phyloP scores from a whole-genome alignment of 1,140 invertebrate genomes.

The Neotoxoptera formosana region DNA sequence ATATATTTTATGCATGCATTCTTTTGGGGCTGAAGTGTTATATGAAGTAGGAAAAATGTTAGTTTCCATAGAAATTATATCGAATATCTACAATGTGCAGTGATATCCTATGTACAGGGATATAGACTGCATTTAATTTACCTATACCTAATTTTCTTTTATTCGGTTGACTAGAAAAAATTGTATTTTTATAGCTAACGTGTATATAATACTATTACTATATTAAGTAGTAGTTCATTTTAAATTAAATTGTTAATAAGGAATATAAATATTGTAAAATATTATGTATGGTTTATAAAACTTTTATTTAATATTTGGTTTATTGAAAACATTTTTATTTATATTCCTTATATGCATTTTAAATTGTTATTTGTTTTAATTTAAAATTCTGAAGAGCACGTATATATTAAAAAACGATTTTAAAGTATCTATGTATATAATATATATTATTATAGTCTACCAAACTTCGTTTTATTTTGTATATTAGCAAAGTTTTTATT shows the following conservation, averaged over 20 bases:
- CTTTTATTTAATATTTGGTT: no score
- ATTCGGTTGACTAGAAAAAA: background rate
- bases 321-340: background rate
- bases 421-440: no score
- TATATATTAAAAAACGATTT: background rate
- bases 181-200: no score
- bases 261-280: no score
- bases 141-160: background rate
- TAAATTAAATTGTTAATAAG: no score
- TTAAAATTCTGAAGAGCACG: background rate
- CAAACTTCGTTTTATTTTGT: background rate
- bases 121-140: background rate
- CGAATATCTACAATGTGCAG: no score
- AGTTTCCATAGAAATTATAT: background rate
- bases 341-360: background rate
- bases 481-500: background rate
- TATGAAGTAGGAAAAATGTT: background rate
- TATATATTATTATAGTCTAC: background rate
- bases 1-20: background rate
- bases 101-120: no score
- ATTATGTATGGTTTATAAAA: no score
- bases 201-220: no score
- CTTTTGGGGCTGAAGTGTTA: background rate
- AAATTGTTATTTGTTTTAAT: background rate
- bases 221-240: no score